Evolutionary conservation across 1,140 invertebrate species (phyloP).

Genomic region (Zelostemma sp.): DNA sequence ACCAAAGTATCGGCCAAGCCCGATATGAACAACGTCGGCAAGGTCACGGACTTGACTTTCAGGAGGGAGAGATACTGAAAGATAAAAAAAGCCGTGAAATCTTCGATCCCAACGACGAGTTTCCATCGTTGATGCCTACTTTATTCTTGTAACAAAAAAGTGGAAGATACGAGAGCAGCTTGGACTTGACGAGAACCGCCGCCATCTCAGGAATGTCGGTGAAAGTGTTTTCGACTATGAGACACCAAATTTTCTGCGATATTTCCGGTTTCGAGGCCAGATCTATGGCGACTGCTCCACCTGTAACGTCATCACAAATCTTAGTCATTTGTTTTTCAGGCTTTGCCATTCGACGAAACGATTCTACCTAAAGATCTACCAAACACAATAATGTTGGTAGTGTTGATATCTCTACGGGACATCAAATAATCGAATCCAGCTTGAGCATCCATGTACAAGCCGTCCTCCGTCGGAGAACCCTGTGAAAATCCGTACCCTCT

Average conservation of each 20-base stretch:
- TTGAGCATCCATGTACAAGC: conserved; percentile 89
- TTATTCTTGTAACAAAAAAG: conserved; percentile 87
- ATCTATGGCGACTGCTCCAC: conserved; percentile 90
- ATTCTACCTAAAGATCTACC: conserved; percentile 86
- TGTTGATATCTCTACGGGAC: conserved; percentile 85
- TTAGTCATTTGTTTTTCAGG: background rate
- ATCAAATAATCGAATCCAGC: conserved; percentile 88
- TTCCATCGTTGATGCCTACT: too few species aligned
- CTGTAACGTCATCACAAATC: too few species aligned
- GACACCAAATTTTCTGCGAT: conserved; percentile 82
- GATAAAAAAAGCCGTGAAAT: too few species aligned
- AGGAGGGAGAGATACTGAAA: conserved; percentile 79
- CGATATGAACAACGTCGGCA: conserved; percentile 84
- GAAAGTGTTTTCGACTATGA: conserved; percentile 96
- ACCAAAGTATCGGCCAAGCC: conserved; percentile 87
- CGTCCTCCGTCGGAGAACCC: conserved; percentile 87
- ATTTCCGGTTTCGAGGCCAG: conserved; percentile 81
- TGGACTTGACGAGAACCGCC: conserved; percentile 78
- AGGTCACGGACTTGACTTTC: conserved; percentile 77
- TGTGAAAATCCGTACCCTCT: conserved; percentile 95
- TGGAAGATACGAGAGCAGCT: conserved; percentile 80
- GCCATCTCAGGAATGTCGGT: conserved; percentile 95
- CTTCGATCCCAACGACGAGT: too few species aligned
- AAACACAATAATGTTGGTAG: conserved; percentile 90
- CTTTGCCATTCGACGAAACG: conserved; percentile 13